Base-by-base conservation (phyloP, 2,797 vertebrate genomes). In the Decapterus maruadsi region DNA sequence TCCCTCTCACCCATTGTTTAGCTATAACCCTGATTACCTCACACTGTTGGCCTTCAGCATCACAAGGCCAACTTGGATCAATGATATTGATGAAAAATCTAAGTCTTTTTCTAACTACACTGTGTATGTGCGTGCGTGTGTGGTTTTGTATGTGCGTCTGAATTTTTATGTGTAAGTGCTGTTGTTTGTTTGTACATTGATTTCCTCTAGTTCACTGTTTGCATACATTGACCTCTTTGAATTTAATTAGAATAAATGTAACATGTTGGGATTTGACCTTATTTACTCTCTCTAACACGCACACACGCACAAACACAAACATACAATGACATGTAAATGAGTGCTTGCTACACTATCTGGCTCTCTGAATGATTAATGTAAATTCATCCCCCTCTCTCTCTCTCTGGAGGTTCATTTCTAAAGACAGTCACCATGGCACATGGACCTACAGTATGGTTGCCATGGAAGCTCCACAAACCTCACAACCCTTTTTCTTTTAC, bases 231-330 rank as follows among this genome's bases (percentile, higher is more conserved):
- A 86, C 69, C 81, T 65, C 58, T 78, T 86, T 67, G 68, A 45
- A 77, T 85, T 79, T 84, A 87, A 90, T 90, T 82, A 90, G 74
- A 81, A 87, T 84, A 55, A 82, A 90, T 89, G 75, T 11, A 80
- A 85, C 83, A 90, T 78, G 71, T 77, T 81, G 22, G 68, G 63
- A 78, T 81, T 75, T 89, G 68, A 90, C 85, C 86, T 87, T 63
- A 77, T 80, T 82, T 26, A 26, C 26, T 26, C 26, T 26, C 26
- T 26, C 26, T 26, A 1, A 26, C 31, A 64, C 40, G 31, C 68
- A 57, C 34, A 42, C 54, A 74, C 34, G 50, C 61, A 59, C 9
- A 45, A n/a, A 45, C 36, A 46, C 50, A 55, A 45, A 65, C 48
- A 68, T 9, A 38, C 34, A 60, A 19, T 19, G 9, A 73, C 67